These are phyloP conservation scores for Euleptes europaea DNA, from an alignment of 2,113 vertebrate genomes.

Conservation along the genomic window DNA sequence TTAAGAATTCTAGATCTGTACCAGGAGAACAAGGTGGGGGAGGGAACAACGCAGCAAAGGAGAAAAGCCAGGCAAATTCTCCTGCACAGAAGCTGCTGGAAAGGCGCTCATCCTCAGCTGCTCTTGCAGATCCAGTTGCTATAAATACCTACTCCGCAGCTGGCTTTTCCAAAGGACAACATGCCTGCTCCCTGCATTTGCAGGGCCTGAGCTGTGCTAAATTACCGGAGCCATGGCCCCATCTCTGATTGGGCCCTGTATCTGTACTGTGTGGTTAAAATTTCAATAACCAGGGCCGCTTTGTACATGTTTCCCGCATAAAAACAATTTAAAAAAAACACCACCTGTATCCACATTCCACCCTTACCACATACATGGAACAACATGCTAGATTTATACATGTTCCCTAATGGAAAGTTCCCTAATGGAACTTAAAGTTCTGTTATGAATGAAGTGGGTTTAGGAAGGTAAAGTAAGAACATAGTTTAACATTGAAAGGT, in stretches of 20 bases:
- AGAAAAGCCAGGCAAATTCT: conserved; percentile 29
- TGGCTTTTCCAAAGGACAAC: conserved; percentile 51
- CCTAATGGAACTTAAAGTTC: neutral
- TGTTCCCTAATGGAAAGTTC: neutral
- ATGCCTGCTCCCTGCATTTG: neutral
- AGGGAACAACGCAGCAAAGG: conserved; percentile 16
- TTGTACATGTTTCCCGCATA: neutral
- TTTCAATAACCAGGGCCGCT: neutral
- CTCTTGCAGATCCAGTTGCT: conserved; percentile 63
- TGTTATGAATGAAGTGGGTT: neutral
- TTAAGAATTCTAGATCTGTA: conserved; percentile 50
- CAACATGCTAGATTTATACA: neutral
- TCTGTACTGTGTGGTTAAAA: too few species aligned
- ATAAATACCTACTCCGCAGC: conserved; percentile 71
- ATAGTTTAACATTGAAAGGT: neutral
- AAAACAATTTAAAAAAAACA: neutral
- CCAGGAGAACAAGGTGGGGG: conserved; percentile 57
- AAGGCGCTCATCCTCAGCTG: conserved; percentile 71
- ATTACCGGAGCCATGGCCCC: neutral
- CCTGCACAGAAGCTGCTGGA: conserved; percentile 65
- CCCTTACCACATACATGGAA: neutral
- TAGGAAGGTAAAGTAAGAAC: neutral
- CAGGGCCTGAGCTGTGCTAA: neutral
- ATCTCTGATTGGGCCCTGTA: neutral
- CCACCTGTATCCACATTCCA: neutral